Conservation (phyloP, 2,113 vertebrate genomes). For the Entomyzon cyanotis region DNA sequence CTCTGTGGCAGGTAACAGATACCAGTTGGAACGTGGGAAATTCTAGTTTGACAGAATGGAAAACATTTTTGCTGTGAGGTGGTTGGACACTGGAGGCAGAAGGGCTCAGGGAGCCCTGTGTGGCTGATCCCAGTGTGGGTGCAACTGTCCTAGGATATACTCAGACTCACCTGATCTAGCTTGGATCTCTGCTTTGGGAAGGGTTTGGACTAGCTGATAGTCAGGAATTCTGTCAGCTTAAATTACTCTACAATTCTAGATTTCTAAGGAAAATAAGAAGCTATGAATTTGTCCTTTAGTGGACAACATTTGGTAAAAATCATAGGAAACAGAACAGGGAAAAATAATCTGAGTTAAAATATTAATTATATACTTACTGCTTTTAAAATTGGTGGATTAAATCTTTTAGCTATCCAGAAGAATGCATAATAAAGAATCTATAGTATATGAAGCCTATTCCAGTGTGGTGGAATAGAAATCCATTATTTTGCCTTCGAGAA, state of each 20-base stretch:
- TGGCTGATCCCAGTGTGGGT: not conserved
- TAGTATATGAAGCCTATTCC: not conserved
- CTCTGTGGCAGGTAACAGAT: not conserved
- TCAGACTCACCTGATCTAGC: not conserved
- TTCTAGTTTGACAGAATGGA: not conserved
- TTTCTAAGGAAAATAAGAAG: not conserved
- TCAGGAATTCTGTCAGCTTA: not conserved
- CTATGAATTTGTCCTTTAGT: not conserved
- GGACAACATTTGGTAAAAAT: not conserved
- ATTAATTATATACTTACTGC: not conserved
- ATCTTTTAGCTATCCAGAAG: not conserved
- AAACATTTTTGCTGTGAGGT: not conserved
- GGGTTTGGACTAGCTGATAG: not conserved
- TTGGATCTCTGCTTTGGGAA: not conserved
- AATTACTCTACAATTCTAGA: not conserved
- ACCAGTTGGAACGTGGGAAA: not conserved
- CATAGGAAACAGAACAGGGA: not conserved
- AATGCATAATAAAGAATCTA: not conserved
- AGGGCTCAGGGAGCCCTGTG: not conserved
- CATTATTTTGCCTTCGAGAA: not conserved
- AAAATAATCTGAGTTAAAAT: not conserved
- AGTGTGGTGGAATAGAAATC: not conserved
- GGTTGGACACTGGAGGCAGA: not conserved
- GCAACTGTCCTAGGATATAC: not conserved
- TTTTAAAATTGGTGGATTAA: not conserved